Evolutionary conservation across 2,113 vertebrate species (phyloP), one percentile per base, ranked within the genome.

Genomic region (Ammodytes marinus): DNA sequence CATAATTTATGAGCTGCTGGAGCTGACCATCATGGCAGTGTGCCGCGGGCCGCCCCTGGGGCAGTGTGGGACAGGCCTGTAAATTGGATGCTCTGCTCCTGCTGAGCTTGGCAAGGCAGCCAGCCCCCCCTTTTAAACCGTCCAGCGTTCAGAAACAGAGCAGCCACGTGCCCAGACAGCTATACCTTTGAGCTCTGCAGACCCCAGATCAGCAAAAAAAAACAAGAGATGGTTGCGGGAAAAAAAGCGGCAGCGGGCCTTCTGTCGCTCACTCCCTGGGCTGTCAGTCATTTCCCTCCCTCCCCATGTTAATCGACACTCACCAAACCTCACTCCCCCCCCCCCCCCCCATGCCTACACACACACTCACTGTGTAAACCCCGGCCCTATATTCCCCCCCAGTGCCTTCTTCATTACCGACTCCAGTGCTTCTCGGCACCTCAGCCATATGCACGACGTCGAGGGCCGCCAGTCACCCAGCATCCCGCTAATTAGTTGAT

Each of bases 1-100:
- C 96, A 97, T 98, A 97, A 98, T 98, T 97, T 96, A 98, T 97
- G 95, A 97, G 96, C 95, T 93, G 95, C 95, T 96, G 95, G 92
- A 93, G 95, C 87, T 96, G 96, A 93, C 96, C 96, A 95, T 94
- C 95, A 94, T 98, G 93, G 86, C 89, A 96, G 94, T 94, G 94
- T 96, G 96, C 97, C 96, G 95, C 95, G 82, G 95, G 95, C 96
- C 91, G 97, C 96, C 96, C 94, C 87, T 87, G 89, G 94, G 95
- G 95, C 96, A 94, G 93, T 86, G 92, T 94, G 95, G 97, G 95
- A 93, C 86, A 90, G 95, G 96, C 96, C 96, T 97, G 97, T 96
- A 97, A 97, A 99, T 97, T 98, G 96, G 96, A 97, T 96, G 96
- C 93, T 77, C 87, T 47, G 74, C 94, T 96, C 96, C 95, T 95